phyloP scores from a whole-genome alignment of 2,797 vertebrate species.

The Triplophysa bombifrons region DNA sequence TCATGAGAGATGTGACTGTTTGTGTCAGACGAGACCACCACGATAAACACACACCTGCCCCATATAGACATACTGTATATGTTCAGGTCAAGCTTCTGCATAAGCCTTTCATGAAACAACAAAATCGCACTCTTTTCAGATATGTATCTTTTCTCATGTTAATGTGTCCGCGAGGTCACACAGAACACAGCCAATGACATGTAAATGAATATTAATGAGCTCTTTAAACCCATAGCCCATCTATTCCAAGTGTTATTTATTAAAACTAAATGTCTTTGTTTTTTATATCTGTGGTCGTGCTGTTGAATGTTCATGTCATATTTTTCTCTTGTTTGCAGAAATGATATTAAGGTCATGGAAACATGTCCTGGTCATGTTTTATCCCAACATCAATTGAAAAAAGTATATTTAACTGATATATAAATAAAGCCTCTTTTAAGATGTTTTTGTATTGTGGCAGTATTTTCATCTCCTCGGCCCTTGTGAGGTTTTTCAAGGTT shows the following conservation, averaged over 20 bases:
- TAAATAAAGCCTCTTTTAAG: conserved; percentile 1
- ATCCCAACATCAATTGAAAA: background rate
- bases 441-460: background rate
- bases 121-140: background rate
- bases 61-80: background rate
- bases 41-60: conserved; percentile 70
- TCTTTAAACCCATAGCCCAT: background rate
- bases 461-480: background rate
- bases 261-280: conserved; percentile 24
- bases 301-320: conserved; percentile 3
- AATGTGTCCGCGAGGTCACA: conserved; percentile 12
- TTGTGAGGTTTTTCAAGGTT: too few relatives aligned
- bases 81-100: background rate
- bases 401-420: background rate
- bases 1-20: conserved; percentile 92
- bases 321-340: background rate
- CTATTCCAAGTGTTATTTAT: conserved; percentile 37
- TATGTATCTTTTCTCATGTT: conserved; percentile 23
- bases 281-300: conserved; percentile 32
- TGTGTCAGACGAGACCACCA: conserved; percentile 88
- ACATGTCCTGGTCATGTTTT: background rate
- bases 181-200: background rate
- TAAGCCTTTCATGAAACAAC: background rate
- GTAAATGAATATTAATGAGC: conserved; percentile 33
- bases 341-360: background rate